These are phyloP conservation scores for Orthonychiurus folsomi DNA, from an alignment of 2,888 invertebrate species.

Conservation along the genomic window DNA sequence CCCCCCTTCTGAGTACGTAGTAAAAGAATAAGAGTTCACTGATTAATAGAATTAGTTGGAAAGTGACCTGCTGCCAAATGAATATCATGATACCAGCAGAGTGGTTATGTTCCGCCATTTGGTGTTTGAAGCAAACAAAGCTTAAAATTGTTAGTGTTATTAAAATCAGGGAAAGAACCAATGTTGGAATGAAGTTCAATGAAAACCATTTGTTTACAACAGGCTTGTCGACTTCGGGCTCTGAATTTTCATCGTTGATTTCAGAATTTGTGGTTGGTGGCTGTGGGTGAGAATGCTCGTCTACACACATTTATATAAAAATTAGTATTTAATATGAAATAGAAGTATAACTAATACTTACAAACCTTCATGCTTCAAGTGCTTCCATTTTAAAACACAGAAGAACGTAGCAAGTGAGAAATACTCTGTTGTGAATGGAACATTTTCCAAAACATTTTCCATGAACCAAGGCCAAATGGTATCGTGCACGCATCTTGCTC, in stretches of 20 bases:
- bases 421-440: slow-evolving; percentile 10
- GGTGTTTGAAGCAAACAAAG: not conserved
- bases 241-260: not conserved
- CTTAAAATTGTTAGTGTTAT: not conserved
- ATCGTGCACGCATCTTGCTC: not conserved
- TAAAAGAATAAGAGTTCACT: slow-evolving; percentile 3
- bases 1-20: not conserved
- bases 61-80: not conserved
- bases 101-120: not conserved
- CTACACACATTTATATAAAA: too few species aligned
- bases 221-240: too few species aligned
- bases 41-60: not conserved
- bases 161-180: not conserved
- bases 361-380: not conserved
- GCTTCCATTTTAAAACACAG: slow-evolving; percentile 8
- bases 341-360: too few species aligned
- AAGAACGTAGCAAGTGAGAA: slow-evolving; percentile 12
- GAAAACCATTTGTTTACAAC: not conserved
- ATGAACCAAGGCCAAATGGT: not conserved
- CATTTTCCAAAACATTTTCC: not conserved
- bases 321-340: too few species aligned
- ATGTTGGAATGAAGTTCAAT: not conserved
- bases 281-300: too few species aligned
- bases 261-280: not conserved
- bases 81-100: not conserved